Evolutionary conservation across 2,888 invertebrate species (phyloP), one percentile per base, ranked within the genome.

Genomic region (Cryptophagus acutangulus): DNA sequence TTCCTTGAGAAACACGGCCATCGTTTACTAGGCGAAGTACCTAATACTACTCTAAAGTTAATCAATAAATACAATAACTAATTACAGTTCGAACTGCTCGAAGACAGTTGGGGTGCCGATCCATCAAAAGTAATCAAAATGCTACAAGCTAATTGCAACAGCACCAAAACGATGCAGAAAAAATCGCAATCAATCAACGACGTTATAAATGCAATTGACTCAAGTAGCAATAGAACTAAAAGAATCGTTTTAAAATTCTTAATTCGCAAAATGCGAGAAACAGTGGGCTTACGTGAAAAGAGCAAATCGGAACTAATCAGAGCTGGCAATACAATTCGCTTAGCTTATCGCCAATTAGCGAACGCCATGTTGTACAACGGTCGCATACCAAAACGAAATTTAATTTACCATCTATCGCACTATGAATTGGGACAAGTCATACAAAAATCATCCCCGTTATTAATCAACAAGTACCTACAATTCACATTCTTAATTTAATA

Each of bases 1-100:
- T 87, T 90, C 59, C 65, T 89, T 39, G 62, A 75, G 10, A 70
- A 74, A 36, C 84, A 88, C 55, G 88, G 88, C 0, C 84, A 87
- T 63, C 74, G 89, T 48, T 72, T 74, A 41, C 66, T 78, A 31
- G 77, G 76, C 66, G 83, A 83, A 71, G 81, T 79, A 61, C 49
- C 8, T 30, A 24, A 13, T 18, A 31, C 4, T 12, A 38, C 34
- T 33, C 28, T 16, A 34, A 18, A 15, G 16, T 41, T 33, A 20
- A 6, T 35, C 26, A 10, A 15, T 20, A 26, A 36, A 10, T 5
- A 20, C 15, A 9, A 13, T 28, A n/a, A 37, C 4, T 29, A 57
- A 53, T 58, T 64, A 20, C 59, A 88, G 83, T 77, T 88, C 53
- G 84, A 86, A 56, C 57, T 86, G 3, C 63, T 70, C 2, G 74